These are phyloP conservation scores for Myiozetetes cayanensis DNA, from an alignment of 2,113 vertebrate genomes.

Conservation along the genomic window DNA sequence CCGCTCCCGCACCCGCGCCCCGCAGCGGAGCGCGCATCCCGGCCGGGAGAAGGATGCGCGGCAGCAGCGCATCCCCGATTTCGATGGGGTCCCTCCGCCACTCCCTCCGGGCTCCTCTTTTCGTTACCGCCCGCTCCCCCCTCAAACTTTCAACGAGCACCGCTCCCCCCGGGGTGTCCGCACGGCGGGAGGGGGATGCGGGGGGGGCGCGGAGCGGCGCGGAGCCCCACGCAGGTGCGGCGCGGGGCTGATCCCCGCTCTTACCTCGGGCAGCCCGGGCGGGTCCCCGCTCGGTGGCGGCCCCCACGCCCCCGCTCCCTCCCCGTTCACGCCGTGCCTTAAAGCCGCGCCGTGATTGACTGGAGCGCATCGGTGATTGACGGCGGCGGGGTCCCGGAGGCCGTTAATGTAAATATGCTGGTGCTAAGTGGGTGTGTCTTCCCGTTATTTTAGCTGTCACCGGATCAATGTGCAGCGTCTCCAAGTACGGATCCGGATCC, in stretches of 20 bases:
- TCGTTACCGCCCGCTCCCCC: not conserved
- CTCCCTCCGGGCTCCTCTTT: not conserved
- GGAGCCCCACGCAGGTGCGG: not conserved
- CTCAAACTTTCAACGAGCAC: conserved; percentile 4
- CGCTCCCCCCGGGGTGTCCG: not conserved
- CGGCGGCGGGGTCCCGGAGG: conserved; percentile 56
- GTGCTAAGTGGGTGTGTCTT: conserved; percentile 86
- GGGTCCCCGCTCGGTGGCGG: conserved; percentile 62
- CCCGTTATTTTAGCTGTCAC: conserved; percentile 85
- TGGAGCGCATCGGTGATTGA: conserved; percentile 51
- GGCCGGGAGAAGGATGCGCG: not conserved
- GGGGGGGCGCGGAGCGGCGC: not conserved
- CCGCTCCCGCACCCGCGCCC: not conserved
- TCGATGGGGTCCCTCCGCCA: not conserved
- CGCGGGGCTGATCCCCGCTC: not conserved
- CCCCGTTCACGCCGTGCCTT: not conserved
- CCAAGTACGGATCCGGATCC: conserved; percentile 68
- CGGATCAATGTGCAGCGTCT: conserved; percentile 76
- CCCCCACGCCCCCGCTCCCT: not conserved
- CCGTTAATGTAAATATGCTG: conserved; percentile 71
- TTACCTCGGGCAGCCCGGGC: conserved; percentile 26
- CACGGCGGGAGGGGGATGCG: not conserved
- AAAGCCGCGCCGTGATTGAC: conserved; percentile 62
- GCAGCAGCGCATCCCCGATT: not conserved
- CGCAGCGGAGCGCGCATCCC: not conserved